These are phyloP conservation scores for Tetramorium simillimum DNA, from an alignment of 1,140 invertebrate genomes.

Conservation along the genomic window DNA sequence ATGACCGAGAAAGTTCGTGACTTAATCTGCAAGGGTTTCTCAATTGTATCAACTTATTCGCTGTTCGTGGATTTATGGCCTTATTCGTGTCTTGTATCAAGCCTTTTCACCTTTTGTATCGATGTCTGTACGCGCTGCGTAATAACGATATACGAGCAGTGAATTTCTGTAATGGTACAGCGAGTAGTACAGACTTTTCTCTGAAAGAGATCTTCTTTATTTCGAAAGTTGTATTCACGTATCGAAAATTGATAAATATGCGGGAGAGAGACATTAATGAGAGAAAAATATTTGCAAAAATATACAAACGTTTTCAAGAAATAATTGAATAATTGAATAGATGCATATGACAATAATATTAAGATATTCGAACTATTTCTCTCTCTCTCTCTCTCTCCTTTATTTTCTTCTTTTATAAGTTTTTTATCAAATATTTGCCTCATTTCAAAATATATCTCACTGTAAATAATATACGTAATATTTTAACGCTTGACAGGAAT, in stretches of 20 bases:
- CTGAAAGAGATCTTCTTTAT: background rate
- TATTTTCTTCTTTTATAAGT: background rate
- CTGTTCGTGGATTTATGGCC: conserved; percentile 69
- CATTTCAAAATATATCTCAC: background rate
- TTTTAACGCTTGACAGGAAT: background rate
- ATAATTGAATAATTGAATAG: background rate
- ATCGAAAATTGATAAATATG: background rate
- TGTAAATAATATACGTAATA: background rate
- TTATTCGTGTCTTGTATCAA: conserved; percentile 54
- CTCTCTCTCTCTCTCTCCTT: background rate
- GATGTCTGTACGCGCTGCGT: conserved; percentile 25
- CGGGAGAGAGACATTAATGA: background rate
- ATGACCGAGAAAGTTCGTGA: conserved; percentile 68
- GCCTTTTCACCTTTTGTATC: conserved; percentile 34
- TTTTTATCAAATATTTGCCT: background rate
- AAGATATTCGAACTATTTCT: background rate
- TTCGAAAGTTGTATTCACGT: background rate
- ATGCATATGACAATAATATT: background rate
- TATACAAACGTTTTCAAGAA: background rate
- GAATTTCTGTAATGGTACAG: conserved; percentile 69
- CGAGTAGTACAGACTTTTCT: conserved; percentile 16
- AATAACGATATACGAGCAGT: conserved; percentile 49
- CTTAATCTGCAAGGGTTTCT: conserved; percentile 76
- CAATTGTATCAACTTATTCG: conserved; percentile 59
- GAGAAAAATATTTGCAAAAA: background rate